Conservation (phyloP, 2,113 vertebrate species). For the Neolamprologus sp. region DNA sequence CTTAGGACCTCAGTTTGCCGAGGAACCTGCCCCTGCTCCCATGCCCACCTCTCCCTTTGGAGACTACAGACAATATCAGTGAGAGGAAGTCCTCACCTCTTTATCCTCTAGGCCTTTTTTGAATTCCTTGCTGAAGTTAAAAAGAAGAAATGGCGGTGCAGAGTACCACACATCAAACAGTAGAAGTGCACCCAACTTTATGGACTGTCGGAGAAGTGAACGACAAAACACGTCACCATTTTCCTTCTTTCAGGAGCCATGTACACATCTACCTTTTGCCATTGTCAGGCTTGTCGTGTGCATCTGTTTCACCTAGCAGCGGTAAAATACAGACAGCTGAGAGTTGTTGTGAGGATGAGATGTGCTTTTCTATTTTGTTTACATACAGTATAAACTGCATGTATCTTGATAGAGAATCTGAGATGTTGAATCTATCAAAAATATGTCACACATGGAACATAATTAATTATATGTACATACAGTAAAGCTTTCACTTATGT, state of each 20-base stretch:
- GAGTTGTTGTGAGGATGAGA: not conserved
- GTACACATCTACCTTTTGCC: slow-evolving; percentile 43
- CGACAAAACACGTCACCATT: slow-evolving; percentile 18
- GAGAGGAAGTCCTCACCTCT: slow-evolving; percentile 44
- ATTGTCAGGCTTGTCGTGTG: slow-evolving; percentile 42
- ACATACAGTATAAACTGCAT: not conserved
- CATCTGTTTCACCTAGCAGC: slow-evolving; percentile 18
- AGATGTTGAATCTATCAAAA: not conserved
- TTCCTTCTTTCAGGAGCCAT: slow-evolving; percentile 24
- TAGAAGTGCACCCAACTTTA: not conserved
- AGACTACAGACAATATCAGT: slow-evolving; percentile 88
- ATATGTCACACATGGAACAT: not conserved
- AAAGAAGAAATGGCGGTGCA: slow-evolving; percentile 25
- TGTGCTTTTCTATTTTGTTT: not conserved
- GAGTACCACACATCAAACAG: slow-evolving; percentile 7
- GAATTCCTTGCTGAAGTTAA: slow-evolving; percentile 64
- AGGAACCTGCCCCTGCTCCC: slow-evolving; percentile 77
- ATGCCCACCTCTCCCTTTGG: slow-evolving; percentile 77
- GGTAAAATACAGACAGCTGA: slow-evolving; percentile 12
- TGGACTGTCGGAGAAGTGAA: slow-evolving; percentile 28
- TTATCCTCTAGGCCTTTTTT: slow-evolving; percentile 51
- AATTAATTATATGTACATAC: slow-evolving; percentile 33
- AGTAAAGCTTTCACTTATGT: slow-evolving; percentile 36
- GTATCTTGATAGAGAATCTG: not conserved
- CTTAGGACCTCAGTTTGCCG: slow-evolving; percentile 81